These are phyloP conservation scores for Pangasianodon gigas DNA, from an alignment of 2,113 vertebrate genomes.

Conservation along the genomic window DNA sequence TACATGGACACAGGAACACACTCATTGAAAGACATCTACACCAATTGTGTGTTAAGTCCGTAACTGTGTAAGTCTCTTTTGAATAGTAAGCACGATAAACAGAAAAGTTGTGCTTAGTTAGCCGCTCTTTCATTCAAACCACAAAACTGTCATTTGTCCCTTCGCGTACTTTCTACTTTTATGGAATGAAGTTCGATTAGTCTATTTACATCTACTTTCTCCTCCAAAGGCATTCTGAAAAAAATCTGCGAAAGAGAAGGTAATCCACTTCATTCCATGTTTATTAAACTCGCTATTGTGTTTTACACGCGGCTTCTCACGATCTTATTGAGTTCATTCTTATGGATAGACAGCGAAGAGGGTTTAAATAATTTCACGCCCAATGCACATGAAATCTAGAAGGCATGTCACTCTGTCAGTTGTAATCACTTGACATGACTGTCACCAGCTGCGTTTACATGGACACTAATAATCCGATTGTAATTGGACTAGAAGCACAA, in stretches of 20 bases:
- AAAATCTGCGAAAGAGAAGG: neutral
- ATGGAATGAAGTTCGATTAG: neutral
- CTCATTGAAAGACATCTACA: neutral
- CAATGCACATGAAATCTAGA: neutral
- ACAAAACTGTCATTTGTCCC: neutral
- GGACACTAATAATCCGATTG: too few species aligned
- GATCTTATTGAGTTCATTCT: neutral
- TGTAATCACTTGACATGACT: neutral
- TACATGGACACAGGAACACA: neutral
- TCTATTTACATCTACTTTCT: neutral
- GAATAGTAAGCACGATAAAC: too few species aligned
- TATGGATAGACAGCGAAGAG: neutral
- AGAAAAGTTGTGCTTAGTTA: too few species aligned
- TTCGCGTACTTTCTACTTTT: neutral
- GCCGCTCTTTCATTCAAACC: too few species aligned
- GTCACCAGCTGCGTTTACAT: too few species aligned
- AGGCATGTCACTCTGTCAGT: neutral
- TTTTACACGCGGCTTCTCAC: neutral
- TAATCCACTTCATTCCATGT: neutral
- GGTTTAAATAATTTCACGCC: neutral
- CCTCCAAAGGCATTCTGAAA: neutral
- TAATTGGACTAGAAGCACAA: too few species aligned
- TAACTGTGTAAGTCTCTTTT: neutral
- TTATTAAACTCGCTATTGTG: neutral
- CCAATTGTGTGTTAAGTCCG: neutral